Percentiles rank a stretch among this genome's conserved stretches.
These are phyloP conservation scores for Halictus quadricinctus DNA, from an alignment of 2,888 invertebrate species.

Conservation along the genomic window DNA sequence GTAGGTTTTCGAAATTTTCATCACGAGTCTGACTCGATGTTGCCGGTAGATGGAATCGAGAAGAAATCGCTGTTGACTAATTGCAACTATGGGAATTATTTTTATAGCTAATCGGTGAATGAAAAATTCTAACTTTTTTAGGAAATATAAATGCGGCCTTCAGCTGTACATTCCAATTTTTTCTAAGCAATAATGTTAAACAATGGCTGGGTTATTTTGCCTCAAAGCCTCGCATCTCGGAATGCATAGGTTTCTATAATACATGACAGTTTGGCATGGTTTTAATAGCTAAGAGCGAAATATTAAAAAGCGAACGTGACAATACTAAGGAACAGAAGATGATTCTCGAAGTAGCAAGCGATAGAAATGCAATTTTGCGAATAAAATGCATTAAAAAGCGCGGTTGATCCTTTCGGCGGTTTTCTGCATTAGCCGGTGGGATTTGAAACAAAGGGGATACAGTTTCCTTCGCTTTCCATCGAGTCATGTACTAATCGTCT, in stretches of 20 bases:
- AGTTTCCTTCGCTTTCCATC: constrained; percentile 57
- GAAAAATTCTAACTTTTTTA: no score
- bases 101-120: no score
- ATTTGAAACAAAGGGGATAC: constrained; percentile 49
- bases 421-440: constrained; percentile 22
- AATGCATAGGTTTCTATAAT: neutral
- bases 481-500: constrained; percentile 49
- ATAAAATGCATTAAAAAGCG: constrained; percentile 3
- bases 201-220: no score
- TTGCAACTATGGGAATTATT: no score
- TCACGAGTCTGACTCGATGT: no score
- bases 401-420: neutral
- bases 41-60: no score
- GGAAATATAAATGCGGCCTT: no score
- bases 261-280: neutral
- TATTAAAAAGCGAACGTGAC: neutral
- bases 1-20: no score
- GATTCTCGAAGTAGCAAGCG: neutral
- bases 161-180: no score
- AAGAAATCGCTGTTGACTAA: no score
- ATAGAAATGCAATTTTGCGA: neutral
- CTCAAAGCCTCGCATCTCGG: neutral
- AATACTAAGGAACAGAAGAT: neutral
- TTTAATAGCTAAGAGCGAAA: neutral
- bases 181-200: no score